A percentile compares a stretch with the other conserved stretches of the same genome.
phyloP scores from a whole-genome alignment of 2,888 invertebrate species.

The Microplitis deprimator region DNA sequence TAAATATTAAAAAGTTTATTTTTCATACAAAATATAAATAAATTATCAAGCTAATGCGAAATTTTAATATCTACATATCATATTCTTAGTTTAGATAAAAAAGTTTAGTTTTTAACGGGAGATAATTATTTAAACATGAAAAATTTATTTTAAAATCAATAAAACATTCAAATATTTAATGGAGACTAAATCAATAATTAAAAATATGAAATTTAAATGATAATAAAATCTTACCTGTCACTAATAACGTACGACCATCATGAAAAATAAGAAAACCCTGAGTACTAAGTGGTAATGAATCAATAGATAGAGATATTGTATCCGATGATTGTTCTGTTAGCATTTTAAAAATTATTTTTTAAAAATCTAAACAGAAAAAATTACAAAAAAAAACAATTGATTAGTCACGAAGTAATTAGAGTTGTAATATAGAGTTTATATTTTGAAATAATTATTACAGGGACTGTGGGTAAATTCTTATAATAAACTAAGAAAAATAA shows the following conservation, averaged over 20 bases:
- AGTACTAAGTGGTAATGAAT: constrained; percentile 58
- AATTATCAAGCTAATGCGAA: background rate
- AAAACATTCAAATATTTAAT: no score
- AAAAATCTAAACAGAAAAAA: background rate
- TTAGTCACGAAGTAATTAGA: background rate
- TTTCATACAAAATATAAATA: constrained; percentile 15
- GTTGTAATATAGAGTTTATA: background rate
- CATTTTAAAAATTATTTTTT: constrained; percentile 33
- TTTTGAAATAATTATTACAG: background rate
- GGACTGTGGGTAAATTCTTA: background rate
- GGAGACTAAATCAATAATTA: background rate
- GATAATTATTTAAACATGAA: no score
- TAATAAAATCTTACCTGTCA: constrained; percentile 54
- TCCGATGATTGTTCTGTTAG: constrained; percentile 46
- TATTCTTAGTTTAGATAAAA: no score
- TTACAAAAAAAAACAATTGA: background rate
- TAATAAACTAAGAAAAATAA: background rate
- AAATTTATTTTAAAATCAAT: no score
- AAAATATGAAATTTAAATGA: no score
- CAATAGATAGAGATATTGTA: constrained; percentile 42
- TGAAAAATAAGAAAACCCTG: constrained; percentile 63
- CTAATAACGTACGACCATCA: constrained; percentile 61
- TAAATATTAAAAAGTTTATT: constrained; percentile 34
- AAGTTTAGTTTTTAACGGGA: no score
- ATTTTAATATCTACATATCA: no score